These are phyloP conservation scores for Syngnathus typhle DNA, from an alignment of 2,113 vertebrate genomes.

Conservation along the genomic window DNA sequence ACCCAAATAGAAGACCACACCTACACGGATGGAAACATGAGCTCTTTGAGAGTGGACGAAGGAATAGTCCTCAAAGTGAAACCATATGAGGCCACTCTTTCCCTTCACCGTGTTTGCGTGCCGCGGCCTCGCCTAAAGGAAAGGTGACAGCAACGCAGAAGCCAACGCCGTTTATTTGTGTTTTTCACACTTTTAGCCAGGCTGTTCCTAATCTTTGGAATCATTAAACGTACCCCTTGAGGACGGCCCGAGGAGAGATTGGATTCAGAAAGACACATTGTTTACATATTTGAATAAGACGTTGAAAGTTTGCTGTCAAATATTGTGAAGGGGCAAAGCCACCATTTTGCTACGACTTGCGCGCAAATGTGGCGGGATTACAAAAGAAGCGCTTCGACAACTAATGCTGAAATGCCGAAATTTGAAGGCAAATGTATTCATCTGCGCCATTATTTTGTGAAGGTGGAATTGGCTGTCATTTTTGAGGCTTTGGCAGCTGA, in stretches of 20 bases:
- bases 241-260: slow-evolving; percentile 44
- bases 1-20: slow-evolving; percentile 69
- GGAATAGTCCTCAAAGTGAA: slow-evolving; percentile 68
- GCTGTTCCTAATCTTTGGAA: slow-evolving; percentile 17
- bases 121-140: slow-evolving; percentile 23
- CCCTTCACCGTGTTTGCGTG: slow-evolving; percentile 23
- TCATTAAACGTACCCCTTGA: slow-evolving; percentile 32
- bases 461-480: slow-evolving; percentile 32
- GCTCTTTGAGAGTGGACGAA: slow-evolving; percentile 57
- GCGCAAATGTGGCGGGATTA: not conserved
- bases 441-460: slow-evolving; percentile 63
- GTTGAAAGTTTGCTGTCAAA: slow-evolving; percentile 64
- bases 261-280: slow-evolving; percentile 33
- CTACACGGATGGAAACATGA: slow-evolving; percentile 66
- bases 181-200: slow-evolving; percentile 28
- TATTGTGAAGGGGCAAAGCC: slow-evolving; percentile 43
- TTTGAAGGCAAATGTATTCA: slow-evolving; percentile 54
- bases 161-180: slow-evolving; percentile 29
- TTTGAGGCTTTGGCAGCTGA: slow-evolving; percentile 51
- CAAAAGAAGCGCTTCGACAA: not conserved
- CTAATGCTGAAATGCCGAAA: not conserved
- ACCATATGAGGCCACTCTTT: slow-evolving; percentile 62
- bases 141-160: slow-evolving; percentile 40
- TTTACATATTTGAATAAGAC: slow-evolving; percentile 64
- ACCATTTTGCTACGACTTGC: slow-evolving; percentile 8